A percentile compares a stretch with the other conserved stretches of the same genome.
Evolutionary conservation across 2,113 vertebrate species (phyloP).

Genomic region (Perccottus glenii): DNA sequence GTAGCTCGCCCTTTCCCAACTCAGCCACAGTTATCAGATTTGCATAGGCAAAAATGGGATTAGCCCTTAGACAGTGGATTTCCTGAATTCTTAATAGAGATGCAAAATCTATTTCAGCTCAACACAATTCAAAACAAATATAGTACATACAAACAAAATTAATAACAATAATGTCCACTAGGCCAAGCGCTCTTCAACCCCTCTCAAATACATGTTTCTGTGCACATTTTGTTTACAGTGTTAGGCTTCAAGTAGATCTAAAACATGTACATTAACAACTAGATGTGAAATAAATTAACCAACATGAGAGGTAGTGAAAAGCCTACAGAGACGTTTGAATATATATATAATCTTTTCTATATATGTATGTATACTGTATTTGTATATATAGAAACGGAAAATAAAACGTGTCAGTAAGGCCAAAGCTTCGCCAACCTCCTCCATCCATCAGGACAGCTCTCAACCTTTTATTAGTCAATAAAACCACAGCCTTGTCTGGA

Average conservation of each 20-base stretch:
- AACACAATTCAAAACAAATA: constrained; percentile 76
- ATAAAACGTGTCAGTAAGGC: constrained; percentile 69
- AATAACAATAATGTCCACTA: constrained; percentile 57
- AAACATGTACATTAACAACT: constrained; percentile 77
- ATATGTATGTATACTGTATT: constrained; percentile 35
- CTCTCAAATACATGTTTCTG: constrained; percentile 73
- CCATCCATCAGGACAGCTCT: constrained; percentile 36
- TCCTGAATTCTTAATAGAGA: constrained; percentile 84
- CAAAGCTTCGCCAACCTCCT: constrained; percentile 68
- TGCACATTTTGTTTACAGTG: constrained; percentile 84
- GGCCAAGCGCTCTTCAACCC: constrained; percentile 73
- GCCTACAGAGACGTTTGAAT: constrained; percentile 65
- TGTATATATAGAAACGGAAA: constrained; percentile 29
- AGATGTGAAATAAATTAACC: constrained; percentile 82
- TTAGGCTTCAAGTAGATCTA: constrained; percentile 87
- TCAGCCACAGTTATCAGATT: constrained; percentile 81
- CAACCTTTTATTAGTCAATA: constrained; percentile 36
- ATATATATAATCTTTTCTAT: constrained; percentile 42
- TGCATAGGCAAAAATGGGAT: constrained; percentile 87
- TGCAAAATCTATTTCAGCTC: constrained; percentile 80
- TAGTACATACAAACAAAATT: constrained; percentile 55
- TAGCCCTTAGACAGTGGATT: constrained; percentile 85
- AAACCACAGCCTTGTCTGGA: constrained; percentile 52
- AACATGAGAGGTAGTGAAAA: constrained; percentile 86
- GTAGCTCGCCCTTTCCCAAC: constrained; percentile 60